Conservation (phyloP, 2,113 vertebrate species). For the Chascanopsetta lugubris region DNA sequence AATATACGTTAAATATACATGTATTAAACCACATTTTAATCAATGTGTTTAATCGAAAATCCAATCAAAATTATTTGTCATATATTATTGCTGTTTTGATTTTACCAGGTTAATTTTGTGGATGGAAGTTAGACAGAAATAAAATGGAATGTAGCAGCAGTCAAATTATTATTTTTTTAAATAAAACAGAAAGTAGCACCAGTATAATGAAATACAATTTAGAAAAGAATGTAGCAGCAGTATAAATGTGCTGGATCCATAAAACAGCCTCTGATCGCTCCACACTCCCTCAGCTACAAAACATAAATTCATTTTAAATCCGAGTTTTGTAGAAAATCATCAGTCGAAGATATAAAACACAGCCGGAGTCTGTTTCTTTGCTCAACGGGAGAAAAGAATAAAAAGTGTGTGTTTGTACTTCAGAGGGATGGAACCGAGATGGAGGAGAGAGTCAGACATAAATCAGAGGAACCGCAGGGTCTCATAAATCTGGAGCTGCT, state of each 20-base stretch:
- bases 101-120: neutral
- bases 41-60: no score
- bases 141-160: no score
- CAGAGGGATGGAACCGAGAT: neutral
- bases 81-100: neutral
- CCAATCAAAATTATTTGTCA: no score
- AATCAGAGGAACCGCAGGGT: constrained; percentile 46
- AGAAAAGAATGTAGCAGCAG: fast-evolving
- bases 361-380: neutral
- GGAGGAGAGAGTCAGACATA: constrained; percentile 44
- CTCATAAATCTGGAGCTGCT: constrained; percentile 57
- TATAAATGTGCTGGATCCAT: neutral
- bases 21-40: no score
- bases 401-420: neutral
- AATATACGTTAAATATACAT: neutral
- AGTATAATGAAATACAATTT: neutral
- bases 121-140: neutral
- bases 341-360: neutral
- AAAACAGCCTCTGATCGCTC: neutral
- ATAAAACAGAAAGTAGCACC: neutral
- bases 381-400: neutral
- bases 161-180: neutral
- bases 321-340: neutral
- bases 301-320: neutral
- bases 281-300: neutral